phyloP scores from a whole-genome alignment of 2,888 invertebrate genomes.

The Chrysotoxum bicinctum region DNA sequence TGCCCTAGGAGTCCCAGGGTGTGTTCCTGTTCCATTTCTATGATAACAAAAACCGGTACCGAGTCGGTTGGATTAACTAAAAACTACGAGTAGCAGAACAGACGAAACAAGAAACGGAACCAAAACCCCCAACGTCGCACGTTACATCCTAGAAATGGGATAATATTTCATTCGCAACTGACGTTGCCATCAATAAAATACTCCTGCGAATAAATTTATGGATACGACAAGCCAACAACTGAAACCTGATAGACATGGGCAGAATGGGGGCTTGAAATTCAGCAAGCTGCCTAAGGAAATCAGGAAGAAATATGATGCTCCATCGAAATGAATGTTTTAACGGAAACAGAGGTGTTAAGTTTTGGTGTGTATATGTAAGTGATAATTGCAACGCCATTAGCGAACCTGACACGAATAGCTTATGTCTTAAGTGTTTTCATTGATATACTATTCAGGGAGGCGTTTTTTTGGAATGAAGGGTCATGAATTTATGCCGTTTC shows the following conservation, averaged over 20 bases:
- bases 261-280: neutral
- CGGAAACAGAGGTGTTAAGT: slow-evolving; percentile 42
- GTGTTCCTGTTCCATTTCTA: slow-evolving; percentile 22
- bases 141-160: neutral
- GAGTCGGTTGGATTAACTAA: slow-evolving; percentile 16
- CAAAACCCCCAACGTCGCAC: neutral
- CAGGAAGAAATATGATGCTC: slow-evolving; percentile 31
- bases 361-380: slow-evolving; percentile 15
- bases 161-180: slow-evolving; percentile 39
- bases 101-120: neutral
- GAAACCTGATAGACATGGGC: slow-evolving; percentile 43
- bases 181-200: slow-evolving; percentile 43
- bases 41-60: slow-evolving; percentile 1
- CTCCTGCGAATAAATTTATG: slow-evolving; percentile 37
- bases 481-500: neutral
- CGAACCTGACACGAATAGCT: slow-evolving; percentile 27
- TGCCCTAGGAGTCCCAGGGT: slow-evolving; percentile 38
- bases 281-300: neutral
- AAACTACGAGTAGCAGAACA: neutral
- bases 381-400: slow-evolving; percentile 48
- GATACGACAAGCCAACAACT: slow-evolving; percentile 19
- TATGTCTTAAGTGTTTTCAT: slow-evolving; percentile 5
- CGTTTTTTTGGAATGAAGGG: neutral
- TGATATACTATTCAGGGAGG: neutral
- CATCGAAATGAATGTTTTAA: slow-evolving; percentile 8